A percentile compares a stretch with the other conserved stretches of the same genome.
These are phyloP conservation scores for Heteropelma amictum DNA, from an alignment of 2,888 invertebrate species.

Conservation along the genomic window DNA sequence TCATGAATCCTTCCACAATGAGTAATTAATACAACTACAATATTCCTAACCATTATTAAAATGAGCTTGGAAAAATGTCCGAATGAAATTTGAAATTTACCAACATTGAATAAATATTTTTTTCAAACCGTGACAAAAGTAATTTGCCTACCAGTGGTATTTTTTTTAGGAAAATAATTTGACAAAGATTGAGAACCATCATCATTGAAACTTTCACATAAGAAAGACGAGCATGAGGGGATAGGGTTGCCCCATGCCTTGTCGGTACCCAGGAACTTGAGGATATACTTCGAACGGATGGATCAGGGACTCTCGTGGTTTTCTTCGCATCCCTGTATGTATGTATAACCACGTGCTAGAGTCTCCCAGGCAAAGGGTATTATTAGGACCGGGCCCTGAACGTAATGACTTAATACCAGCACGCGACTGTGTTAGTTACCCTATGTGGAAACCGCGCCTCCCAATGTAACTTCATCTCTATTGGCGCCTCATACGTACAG, in stretches of 20 bases:
- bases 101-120: too few species aligned
- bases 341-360: slow-evolving; percentile 30
- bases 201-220: not conserved
- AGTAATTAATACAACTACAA: too few species aligned
- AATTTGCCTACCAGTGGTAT: not conserved
- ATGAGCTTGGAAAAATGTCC: too few species aligned
- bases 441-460: slow-evolving; percentile 64
- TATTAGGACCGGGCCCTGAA: slow-evolving; percentile 70
- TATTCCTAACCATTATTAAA: too few species aligned
- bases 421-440: slow-evolving; percentile 68
- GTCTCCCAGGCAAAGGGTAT: slow-evolving; percentile 67
- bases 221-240: slow-evolving; percentile 36
- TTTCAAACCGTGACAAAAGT: not conserved
- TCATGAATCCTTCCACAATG: too few species aligned
- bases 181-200: slow-evolving; percentile 43
- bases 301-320: slow-evolving; percentile 62
- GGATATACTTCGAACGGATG: slow-evolving; percentile 62
- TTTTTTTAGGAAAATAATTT: not conserved
- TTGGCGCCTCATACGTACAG: not conserved
- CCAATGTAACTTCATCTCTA: slow-evolving; percentile 51
- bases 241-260: slow-evolving; percentile 62
- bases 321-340: slow-evolving; percentile 59
- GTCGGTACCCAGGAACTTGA: slow-evolving; percentile 51
- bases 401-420: slow-evolving; percentile 73
- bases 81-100: too few species aligned